Evolutionary conservation across 2,797 vertebrate species (phyloP).

Genomic region (Peromyscus attwateri): DNA sequence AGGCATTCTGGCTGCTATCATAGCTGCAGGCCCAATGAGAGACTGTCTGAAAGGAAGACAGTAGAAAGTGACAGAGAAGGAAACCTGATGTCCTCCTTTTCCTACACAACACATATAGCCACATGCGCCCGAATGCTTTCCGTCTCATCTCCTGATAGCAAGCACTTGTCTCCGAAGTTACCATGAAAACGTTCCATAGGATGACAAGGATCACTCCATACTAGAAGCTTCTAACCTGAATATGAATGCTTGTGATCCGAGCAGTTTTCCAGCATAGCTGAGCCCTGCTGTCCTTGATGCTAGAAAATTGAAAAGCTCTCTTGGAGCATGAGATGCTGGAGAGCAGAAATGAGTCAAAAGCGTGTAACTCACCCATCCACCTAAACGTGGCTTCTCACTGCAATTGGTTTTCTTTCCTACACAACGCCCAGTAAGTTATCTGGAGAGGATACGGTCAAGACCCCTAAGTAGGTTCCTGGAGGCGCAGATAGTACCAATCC

Average conservation of each 20-base stretch:
- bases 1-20: background rate
- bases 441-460: background rate
- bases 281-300: background rate
- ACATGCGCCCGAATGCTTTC: slow-evolving; percentile 21
- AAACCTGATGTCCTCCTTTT: background rate
- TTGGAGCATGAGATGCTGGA: background rate
- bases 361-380: background rate
- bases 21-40: background rate
- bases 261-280: background rate
- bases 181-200: background rate
- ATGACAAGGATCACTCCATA: background rate
- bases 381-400: background rate
- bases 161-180: background rate
- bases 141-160: background rate
- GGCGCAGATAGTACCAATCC: background rate
- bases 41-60: background rate
- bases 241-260: background rate
- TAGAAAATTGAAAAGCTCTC: background rate
- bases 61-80: background rate
- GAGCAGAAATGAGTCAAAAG: slow-evolving; percentile 27
- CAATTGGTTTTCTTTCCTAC: background rate
- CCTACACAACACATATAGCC: background rate
- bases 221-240: background rate
- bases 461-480: background rate
- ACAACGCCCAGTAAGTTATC: background rate